Conservation (phyloP, 2,797 vertebrate species). For the Myripristis jacobus region DNA sequence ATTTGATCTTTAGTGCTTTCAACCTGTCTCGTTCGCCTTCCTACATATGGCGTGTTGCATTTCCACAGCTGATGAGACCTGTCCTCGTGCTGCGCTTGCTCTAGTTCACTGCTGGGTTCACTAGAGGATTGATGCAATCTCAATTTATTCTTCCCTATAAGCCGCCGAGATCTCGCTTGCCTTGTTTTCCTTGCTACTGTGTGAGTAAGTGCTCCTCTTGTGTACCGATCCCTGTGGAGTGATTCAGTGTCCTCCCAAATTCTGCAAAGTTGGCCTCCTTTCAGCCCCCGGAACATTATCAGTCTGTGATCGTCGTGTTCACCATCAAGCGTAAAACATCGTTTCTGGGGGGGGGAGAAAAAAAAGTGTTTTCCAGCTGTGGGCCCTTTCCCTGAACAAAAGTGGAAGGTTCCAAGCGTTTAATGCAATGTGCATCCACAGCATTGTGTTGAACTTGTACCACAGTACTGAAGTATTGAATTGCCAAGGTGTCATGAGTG, state of each 20-base stretch:
- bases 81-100: constrained; percentile 35
- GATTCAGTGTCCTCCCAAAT: constrained; percentile 68
- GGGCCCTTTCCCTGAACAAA: constrained; percentile 45
- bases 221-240: constrained; percentile 65
- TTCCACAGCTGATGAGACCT: constrained; percentile 45
- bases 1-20: constrained; percentile 28
- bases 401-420: constrained; percentile 60
- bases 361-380: constrained; percentile 76
- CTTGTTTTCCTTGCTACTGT: constrained; percentile 60
- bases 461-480: constrained; percentile 34
- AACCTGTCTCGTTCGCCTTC: constrained; percentile 17
- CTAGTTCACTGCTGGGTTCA: constrained; percentile 52
- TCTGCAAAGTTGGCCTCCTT: constrained; percentile 61
- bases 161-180: constrained; percentile 46
- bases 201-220: constrained; percentile 61
- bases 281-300: constrained; percentile 67
- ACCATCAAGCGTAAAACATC: constrained; percentile 61
- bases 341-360: too few relatives aligned
- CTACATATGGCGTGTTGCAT: constrained; percentile 39
- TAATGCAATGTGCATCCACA: constrained; percentile 50
- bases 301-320: constrained; percentile 63
- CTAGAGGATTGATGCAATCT: constrained; percentile 58
- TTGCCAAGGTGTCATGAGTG: neutral
- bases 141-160: constrained; percentile 62
- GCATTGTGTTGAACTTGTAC: too few relatives aligned